These are phyloP conservation scores for Proteles cristata DNA, from an alignment of 2,113 vertebrate genomes.

Conservation along the genomic window DNA sequence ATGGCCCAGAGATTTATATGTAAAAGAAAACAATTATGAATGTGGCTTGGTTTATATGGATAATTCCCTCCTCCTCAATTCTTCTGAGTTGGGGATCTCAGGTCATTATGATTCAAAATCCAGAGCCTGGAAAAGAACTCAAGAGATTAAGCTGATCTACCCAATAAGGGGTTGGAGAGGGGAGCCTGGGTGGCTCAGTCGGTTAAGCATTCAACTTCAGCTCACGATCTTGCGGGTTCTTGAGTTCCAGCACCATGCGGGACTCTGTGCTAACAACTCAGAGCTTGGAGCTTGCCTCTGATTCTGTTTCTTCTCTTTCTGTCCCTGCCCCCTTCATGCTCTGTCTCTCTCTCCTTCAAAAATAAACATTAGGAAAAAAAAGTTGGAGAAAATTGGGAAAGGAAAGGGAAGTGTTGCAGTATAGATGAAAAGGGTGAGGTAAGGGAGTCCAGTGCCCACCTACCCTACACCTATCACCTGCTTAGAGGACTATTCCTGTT, in stretches of 20 bases:
- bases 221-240: too few relatives aligned
- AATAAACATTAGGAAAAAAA: too few relatives aligned
- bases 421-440: neutral
- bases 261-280: too few relatives aligned
- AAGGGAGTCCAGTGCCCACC: neutral
- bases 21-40: neutral
- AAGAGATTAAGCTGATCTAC: neutral
- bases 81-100: neutral
- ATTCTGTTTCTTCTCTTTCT: too few relatives aligned
- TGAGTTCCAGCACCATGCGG: too few relatives aligned
- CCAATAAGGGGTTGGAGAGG: neutral
- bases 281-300: too few relatives aligned
- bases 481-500: neutral
- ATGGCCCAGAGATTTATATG: neutral
- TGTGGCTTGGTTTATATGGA: neutral
- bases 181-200: too few relatives aligned
- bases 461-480: too few relatives aligned
- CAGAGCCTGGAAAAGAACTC: neutral
- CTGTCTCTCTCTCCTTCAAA: too few relatives aligned
- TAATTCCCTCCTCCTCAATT: neutral
- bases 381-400: neutral
- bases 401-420: neutral
- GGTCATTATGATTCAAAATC: neutral
- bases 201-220: too few relatives aligned
- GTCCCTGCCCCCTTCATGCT: too few relatives aligned